Conservation (phyloP, 2,113 vertebrate species). For the Arenaria interpres region DNA sequence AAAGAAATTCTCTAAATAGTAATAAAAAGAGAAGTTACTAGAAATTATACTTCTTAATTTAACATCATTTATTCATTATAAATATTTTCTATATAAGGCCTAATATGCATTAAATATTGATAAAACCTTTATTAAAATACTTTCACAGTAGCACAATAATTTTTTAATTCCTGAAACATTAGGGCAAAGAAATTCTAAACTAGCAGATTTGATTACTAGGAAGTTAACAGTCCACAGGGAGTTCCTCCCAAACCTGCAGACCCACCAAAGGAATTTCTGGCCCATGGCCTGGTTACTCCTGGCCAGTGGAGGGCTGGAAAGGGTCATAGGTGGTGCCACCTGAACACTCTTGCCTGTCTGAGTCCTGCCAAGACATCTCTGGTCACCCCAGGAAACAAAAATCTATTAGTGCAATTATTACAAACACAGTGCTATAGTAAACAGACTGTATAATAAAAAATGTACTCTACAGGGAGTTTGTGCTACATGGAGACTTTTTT, state of each 20-base stretch:
- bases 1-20: conserved; percentile 18
- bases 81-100: conserved; percentile 62
- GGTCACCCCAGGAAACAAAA: neutral
- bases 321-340: neutral
- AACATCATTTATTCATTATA: conserved; percentile 28
- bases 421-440: neutral
- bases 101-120: conserved; percentile 43
- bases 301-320: neutral
- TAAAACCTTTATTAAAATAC: conserved; percentile 36
- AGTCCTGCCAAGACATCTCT: neutral
- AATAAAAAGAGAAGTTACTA: conserved; percentile 21
- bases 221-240: neutral
- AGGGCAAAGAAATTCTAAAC: neutral
- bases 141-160: neutral
- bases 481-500: neutral
- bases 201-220: neutral
- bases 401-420: neutral
- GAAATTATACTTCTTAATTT: conserved; percentile 19
- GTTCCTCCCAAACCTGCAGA: neutral
- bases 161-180: neutral
- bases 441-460: neutral
- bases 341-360: neutral
- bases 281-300: neutral
- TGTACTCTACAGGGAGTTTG: conserved; percentile 6
- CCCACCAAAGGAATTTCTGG: neutral